Evolutionary conservation across 2,797 vertebrate species (phyloP).

Genomic region (Scyliorhinus canicula): DNA sequence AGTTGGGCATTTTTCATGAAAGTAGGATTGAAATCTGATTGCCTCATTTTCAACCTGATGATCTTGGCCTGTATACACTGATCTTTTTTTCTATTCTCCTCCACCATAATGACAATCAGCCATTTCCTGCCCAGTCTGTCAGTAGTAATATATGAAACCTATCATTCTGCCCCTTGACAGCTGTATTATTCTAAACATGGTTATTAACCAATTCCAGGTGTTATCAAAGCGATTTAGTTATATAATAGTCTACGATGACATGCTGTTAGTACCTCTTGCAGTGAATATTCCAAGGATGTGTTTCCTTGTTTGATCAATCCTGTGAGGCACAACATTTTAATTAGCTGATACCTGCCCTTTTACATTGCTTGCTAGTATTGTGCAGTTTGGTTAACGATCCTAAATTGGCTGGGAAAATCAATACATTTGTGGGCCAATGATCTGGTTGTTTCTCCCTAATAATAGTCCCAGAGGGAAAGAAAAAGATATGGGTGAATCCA

Average conservation of each 20-base stretch:
- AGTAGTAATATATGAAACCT: too few relatives aligned
- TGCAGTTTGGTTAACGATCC: not conserved
- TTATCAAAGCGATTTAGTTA: not conserved
- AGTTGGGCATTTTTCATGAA: not conserved
- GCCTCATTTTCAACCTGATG: too few relatives aligned
- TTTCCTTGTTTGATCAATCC: not conserved
- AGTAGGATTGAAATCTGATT: not conserved
- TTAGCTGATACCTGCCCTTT: not conserved
- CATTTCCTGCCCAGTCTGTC: too few relatives aligned
- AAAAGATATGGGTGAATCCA: not conserved
- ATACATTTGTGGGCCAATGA: not conserved
- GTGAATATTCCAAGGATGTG: not conserved
- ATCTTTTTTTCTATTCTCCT: not conserved
- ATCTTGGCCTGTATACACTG: too few relatives aligned
- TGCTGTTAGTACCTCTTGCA: not conserved
- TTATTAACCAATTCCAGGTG: not conserved
- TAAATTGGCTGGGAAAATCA: not conserved
- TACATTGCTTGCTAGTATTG: not conserved
- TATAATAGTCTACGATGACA: not conserved
- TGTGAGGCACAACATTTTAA: not conserved
- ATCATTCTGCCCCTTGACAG: not conserved
- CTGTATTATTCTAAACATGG: not conserved
- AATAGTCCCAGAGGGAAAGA: not conserved
- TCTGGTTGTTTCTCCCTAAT: not conserved
- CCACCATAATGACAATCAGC: not conserved